Base-by-base conservation (phyloP, 2,113 vertebrate species). In the Todiramphus saurophagus region DNA sequence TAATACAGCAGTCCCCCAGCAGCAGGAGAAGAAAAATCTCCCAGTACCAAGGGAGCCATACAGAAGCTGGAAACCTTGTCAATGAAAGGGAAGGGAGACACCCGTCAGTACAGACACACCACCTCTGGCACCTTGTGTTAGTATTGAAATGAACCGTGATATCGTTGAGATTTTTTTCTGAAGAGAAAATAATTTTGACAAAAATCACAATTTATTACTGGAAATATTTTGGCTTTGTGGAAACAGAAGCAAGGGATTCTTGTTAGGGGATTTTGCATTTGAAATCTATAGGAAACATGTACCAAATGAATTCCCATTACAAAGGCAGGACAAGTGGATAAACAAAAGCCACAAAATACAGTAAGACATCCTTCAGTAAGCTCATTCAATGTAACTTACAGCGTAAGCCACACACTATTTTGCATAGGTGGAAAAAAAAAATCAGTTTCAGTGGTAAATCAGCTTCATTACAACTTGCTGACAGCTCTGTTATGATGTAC, bases 291-390 rank as follows among this genome's bases (percentile, higher is more conserved):
- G 30, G 30, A 93, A 96, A 93, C 56, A 74, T 83, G 80, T 83
- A 91, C 73, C 81, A 87, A 91, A 90, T 82, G 13, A 94, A 95
- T 91, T 95, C 67, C 76, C 50, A 69, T 72, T 66, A 82, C 41
- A 77, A 66, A 37, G 73, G 43, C 53, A 80, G 39, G 11, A 4
- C 69, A 93, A 94, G 51, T 41, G 28, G 85, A 80, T 53, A 88
- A 78, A 80, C 37, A 76, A 90, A 92, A 92, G 9, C 16, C 82
- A 56, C 10, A 41, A 91, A 67, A 43, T 3, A 28, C 18, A 46
- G 35, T 14, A 48, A 58, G 23, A n/a, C 18, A 75, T 59, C 50
- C 67, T 80, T 62, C 2, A 7, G 25, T 33, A 25, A 60, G 41
- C 25, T 87, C 33, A 30, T 53, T 43, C 37, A 51, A 16, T 18